Conservation (phyloP, 1,140 invertebrate genomes). For the Drosophila watanabei region DNA sequence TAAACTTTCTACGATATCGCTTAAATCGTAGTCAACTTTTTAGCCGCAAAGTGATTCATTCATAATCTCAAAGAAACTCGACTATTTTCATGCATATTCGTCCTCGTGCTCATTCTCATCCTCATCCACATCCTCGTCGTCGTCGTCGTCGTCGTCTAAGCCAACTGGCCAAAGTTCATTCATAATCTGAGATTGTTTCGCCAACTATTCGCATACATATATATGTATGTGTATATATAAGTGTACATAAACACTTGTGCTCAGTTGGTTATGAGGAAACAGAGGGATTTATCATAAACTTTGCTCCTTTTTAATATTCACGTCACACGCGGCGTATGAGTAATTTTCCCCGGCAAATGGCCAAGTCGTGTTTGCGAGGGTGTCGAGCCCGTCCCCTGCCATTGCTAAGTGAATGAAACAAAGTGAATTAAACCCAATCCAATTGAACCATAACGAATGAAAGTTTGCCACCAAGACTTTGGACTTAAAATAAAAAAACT, state of each 20-base stretch:
- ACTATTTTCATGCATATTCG: constrained; percentile 26
- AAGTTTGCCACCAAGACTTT: constrained; percentile 1
- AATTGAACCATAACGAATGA: constrained; percentile 34
- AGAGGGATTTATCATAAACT: constrained; percentile 50
- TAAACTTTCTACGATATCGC: constrained; percentile 23
- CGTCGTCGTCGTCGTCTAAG: not conserved
- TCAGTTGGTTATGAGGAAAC: constrained; percentile 1
- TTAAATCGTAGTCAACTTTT: constrained; percentile 33
- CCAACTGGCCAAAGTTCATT: constrained; percentile 49
- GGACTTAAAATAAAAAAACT: constrained; percentile 3
- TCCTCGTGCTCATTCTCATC: not conserved
- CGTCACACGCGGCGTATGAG: constrained; percentile 64
- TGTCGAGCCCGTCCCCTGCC: not conserved
- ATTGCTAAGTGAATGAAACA: constrained; percentile 41
- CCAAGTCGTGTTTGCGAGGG: constrained; percentile 33
- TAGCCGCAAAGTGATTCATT: constrained; percentile 45
- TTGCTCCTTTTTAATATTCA: constrained; percentile 55
- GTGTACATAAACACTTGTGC: constrained; percentile 40
- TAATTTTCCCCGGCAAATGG: constrained; percentile 57
- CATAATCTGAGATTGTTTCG: constrained; percentile 54
- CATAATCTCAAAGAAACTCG: constrained; percentile 38
- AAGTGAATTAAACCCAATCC: constrained; percentile 39
- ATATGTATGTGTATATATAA: not conserved
- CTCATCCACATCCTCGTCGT: not conserved
- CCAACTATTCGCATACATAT: constrained; percentile 41